Base-by-base conservation (phyloP, 2,888 invertebrate genomes). In the Sicus ferrugineus region DNA sequence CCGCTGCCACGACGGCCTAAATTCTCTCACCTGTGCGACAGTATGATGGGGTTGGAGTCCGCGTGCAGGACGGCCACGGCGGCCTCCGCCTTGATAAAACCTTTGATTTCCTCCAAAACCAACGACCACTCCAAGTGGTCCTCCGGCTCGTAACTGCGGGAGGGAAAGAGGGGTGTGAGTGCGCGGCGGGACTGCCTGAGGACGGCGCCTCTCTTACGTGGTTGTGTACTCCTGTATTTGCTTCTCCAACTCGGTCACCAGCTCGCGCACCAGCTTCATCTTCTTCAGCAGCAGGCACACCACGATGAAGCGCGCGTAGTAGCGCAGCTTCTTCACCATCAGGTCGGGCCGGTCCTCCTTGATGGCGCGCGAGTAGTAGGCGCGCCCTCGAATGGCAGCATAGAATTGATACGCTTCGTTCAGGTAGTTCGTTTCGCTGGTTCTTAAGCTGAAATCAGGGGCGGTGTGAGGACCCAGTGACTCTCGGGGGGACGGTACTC, bases 381-480 rank as follows among this genome's bases (percentile, higher is more conserved):
- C 94, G 78, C 98, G 88, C 73, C 95, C 94, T 77, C 97, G 88
- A 78, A 98, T 98, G 19, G 98, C 97, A 63, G 94, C 93, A 88
- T 98, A 98, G 87, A 98, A 98, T 70, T 96, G 94, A 86, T 93
- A 97, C 63, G 98, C 96, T 87, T 98, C 98, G 85, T 95, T 94
- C 78, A 98, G 88, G 86, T 97, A 98, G 86, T 94, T 95, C 46
- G 96, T 96, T 87, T 98, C 97, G 86, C 97, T 97, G 73, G 98
- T 98, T 81, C 97, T 89, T 80, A 98, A 88, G 85, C 96, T 96
- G 86, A 52, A 89, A 88, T 69, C 30, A 58, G 6, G 6, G n/a
- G n/a, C n/a, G n/a, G n/a, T n/a, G n/a, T n/a, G n/a, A n/a, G n/a
- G n/a, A n/a, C n/a, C n/a, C n/a, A n/a, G n/a, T n/a, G n/a, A n/a